These are phyloP conservation scores for Epizoanthus scotinus DNA, from an alignment of 92 coral and sea anemone genomes.

Conservation along the genomic window DNA sequence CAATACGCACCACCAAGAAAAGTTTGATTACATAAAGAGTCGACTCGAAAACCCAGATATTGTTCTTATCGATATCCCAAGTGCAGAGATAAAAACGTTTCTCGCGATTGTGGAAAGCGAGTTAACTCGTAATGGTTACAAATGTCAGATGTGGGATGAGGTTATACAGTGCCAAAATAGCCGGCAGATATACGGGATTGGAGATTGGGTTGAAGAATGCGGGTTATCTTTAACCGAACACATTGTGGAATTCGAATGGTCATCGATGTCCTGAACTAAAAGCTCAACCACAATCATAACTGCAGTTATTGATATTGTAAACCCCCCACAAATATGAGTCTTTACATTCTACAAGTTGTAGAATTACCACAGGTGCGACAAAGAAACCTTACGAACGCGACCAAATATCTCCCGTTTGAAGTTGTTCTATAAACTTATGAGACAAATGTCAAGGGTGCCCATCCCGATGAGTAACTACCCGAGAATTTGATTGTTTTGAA, in stretches of 20 bases:
- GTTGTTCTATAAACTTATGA: no score
- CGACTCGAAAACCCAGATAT: constrained; percentile 70
- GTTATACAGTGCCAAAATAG: constrained; percentile 69
- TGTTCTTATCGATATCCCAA: constrained; percentile 54
- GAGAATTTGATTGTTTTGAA: no score
- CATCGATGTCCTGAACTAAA: not conserved
- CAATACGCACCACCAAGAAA: constrained; percentile 63
- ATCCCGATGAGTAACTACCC: no score
- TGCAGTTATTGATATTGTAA: no score
- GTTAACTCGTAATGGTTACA: constrained; percentile 73
- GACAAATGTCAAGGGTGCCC: no score
- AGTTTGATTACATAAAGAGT: constrained; percentile 68
- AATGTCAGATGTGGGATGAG: constrained; percentile 69
- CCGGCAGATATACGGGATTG: constrained; percentile 71
- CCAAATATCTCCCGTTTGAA: no score
- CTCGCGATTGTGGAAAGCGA: constrained; percentile 67
- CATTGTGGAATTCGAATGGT: constrained; percentile 88
- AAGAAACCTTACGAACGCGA: no score
- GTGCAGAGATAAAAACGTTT: constrained; percentile 70
- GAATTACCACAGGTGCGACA: no score
- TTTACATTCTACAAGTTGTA: no score
- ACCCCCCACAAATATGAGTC: no score
- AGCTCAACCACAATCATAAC: no score
- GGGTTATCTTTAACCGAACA: constrained; percentile 72
- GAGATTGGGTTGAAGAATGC: constrained; percentile 81